Base-by-base conservation (phyloP, 2,113 vertebrate genomes). In the Piaya cayana region DNA sequence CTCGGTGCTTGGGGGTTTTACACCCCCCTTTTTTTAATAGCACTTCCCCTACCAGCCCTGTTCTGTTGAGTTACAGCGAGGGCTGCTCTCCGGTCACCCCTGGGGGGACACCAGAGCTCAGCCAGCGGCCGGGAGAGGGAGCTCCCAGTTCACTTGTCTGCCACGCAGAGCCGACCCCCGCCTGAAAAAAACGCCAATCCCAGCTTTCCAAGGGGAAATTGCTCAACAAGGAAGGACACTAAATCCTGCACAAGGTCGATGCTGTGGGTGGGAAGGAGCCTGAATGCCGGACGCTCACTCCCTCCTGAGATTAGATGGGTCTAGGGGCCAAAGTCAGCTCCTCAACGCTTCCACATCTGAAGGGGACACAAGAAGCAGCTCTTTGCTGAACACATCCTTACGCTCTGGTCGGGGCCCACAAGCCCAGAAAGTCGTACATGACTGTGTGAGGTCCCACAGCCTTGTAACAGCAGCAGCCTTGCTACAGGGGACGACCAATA, bases 181-280 rank as follows among this genome's bases (percentile, higher is more conserved):
- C 23, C 39, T 1, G 49, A 9, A 5, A 19, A 59, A 6, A 6
- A n/a, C n/a, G 3, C 17, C 21, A 26, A 19, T 42, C 1, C 6
- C 20, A 1, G 12, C 15, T 2, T 47, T 11, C n/a, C 45, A 3
- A 15, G 5, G 4, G 11, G 22, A 1, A 14, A 9, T 3, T 16
- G 3, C 65, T 55, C n/a, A 4, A 0, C 6, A 0, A 10, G 29
- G 15, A 23, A 29, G 14, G 15, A 1, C 1, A 0, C 20, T 3
- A 12, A 12, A 27, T 23, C 22, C 37, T 4, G 55, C 4, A 1
- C 12, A 3, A 11, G 17, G 5, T 7, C 16, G 15, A 34, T 32
- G 29, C 15, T 14, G 27, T 3, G 30, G 2, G 3, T 8, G n/a
- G 13, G 34, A 34, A 56, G 23, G 20, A 52, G 34, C 17, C 27